phyloP scores from a whole-genome alignment of 2,888 invertebrate genomes.

The Zelleria hepariella region DNA sequence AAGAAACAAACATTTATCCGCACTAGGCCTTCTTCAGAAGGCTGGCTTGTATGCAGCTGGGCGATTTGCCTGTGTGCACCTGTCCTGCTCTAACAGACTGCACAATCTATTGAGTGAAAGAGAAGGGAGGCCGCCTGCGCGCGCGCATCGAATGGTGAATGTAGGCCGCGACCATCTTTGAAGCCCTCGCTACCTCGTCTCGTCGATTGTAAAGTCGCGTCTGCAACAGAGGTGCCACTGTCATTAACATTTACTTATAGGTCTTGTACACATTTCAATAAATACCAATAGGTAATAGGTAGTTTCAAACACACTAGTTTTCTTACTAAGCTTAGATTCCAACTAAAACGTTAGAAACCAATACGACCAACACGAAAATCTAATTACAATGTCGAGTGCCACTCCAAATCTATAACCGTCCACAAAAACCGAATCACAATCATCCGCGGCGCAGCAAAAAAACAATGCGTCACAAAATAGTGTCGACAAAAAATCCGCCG shows the following conservation, averaged over 20 bases:
- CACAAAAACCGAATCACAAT: not conserved
- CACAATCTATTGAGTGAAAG: slow-evolving; percentile 30
- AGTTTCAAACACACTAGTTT: too few relatives aligned
- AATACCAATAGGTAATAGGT: too few relatives aligned
- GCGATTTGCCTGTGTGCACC: slow-evolving; percentile 36
- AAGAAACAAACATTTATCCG: not conserved
- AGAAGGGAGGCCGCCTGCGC: slow-evolving; percentile 41
- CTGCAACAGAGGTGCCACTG: slow-evolving; percentile 22
- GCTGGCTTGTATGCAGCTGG: slow-evolving; percentile 36
- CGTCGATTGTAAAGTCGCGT: slow-evolving; percentile 47
- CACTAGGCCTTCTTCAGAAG: slow-evolving; percentile 38
- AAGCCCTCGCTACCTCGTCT: slow-evolving; percentile 58
- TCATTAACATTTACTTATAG: too few relatives aligned
- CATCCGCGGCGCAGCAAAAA: not conserved
- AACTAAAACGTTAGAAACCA: not conserved
- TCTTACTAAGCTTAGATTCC: not conserved
- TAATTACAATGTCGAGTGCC: not conserved
- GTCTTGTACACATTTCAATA: too few relatives aligned
- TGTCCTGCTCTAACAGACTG: slow-evolving; percentile 19
- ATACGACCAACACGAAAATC: not conserved
- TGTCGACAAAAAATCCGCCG: not conserved
- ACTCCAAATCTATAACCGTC: not conserved
- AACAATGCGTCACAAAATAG: not conserved
- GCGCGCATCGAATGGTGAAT: slow-evolving; percentile 63
- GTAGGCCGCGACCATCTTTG: slow-evolving; percentile 70